These are phyloP conservation scores for Lithophane ornitopus DNA, from an alignment of 2,888 invertebrate genomes.

Conservation along the genomic window DNA sequence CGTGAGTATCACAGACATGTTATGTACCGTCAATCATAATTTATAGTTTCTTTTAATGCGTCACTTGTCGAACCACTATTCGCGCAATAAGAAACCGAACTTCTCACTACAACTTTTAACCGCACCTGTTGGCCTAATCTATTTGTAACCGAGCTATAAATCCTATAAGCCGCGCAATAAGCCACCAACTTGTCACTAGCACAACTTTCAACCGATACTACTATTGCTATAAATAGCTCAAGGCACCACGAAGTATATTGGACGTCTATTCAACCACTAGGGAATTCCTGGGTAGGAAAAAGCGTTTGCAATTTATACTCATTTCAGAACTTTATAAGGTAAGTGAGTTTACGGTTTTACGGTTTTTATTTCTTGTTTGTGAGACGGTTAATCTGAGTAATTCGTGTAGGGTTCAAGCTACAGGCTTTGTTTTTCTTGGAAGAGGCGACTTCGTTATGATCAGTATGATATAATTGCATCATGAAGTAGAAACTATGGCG, in stretches of 20 bases:
- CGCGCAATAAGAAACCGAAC: not conserved
- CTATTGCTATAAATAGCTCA: constrained; percentile 45
- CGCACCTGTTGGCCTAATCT: constrained; percentile 49
- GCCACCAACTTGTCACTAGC: constrained; percentile 43
- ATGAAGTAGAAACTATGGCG: not conserved
- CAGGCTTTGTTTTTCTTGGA: constrained; percentile 2
- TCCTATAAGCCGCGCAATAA: constrained; percentile 46
- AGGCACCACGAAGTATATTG: constrained; percentile 42
- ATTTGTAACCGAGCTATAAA: constrained; percentile 35
- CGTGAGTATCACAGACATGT: not conserved
- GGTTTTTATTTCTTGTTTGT: constrained; percentile 46
- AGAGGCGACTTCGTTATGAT: not conserved
- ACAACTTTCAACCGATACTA: constrained; percentile 42
- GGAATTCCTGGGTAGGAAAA: constrained; percentile 43
- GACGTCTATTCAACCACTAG: constrained; percentile 46
- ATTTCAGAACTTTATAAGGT: constrained; percentile 49
- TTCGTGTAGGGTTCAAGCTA: constrained; percentile 1
- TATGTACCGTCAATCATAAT: not conserved
- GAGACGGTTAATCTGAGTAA: constrained; percentile 32
- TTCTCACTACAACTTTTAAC: constrained; percentile 22
- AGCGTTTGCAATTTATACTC: constrained; percentile 56
- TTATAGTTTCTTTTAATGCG: not conserved
- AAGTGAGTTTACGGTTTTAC: constrained; percentile 47
- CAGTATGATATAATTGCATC: constrained; percentile 5
- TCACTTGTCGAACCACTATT: not conserved